Evolutionary conservation across 2,888 invertebrate species (phyloP).

Genomic region (Drosophila barbarae): DNA sequence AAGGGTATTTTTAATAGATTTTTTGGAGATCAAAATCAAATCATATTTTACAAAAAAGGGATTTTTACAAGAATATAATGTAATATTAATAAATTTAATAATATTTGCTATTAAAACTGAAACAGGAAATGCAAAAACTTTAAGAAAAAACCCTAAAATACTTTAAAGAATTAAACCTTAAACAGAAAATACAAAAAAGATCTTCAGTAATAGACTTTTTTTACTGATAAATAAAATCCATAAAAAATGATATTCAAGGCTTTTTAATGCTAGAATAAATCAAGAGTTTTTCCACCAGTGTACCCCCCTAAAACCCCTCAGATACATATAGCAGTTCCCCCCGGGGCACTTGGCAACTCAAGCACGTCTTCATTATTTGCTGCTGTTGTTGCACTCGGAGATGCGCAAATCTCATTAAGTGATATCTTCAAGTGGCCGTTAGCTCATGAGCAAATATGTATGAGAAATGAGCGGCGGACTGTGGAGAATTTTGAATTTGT

Average conservation of each 20-base stretch:
- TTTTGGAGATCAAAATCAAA: background rate
- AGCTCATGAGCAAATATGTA: constrained; percentile 60
- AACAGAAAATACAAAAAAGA: background rate
- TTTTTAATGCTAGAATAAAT: background rate
- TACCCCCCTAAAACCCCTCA: constrained; percentile 21
- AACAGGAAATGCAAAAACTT: no score
- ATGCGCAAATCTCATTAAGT: constrained; percentile 78
- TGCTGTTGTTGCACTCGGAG: constrained; percentile 61
- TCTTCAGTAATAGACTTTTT: no score
- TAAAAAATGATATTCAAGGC: background rate
- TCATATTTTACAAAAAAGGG: background rate
- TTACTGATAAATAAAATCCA: no score
- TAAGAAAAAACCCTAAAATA: no score
- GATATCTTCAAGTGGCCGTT: constrained; percentile 77
- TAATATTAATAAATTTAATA: no score
- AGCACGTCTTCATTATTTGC: constrained; percentile 69
- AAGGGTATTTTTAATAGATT: no score
- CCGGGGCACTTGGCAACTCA: constrained; percentile 67
- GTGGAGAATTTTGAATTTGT: constrained; percentile 41
- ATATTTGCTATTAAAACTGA: no score
- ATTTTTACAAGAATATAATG: no score
- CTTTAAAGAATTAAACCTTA: background rate
- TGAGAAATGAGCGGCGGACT: constrained; percentile 60
- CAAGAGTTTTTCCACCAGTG: background rate
- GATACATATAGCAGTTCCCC: constrained; percentile 13